Conservation (phyloP, 2,797 vertebrate species). For the Trematomus bernacchii region DNA sequence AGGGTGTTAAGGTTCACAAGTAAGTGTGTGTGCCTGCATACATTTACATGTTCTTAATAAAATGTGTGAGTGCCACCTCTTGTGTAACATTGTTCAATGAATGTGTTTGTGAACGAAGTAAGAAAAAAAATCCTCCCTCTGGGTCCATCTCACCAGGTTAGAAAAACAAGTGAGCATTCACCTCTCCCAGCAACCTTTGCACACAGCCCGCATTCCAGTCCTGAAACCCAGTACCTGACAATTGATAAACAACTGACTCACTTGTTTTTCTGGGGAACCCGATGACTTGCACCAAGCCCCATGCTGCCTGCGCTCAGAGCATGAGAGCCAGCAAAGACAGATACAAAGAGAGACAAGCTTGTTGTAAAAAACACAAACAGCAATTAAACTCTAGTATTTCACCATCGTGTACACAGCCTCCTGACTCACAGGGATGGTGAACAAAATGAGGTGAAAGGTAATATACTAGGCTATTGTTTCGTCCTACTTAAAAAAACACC, state of each 20-base stretch:
- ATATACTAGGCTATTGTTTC: slow-evolving; percentile 47
- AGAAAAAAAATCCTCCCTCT: slow-evolving; percentile 37
- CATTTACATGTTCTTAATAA: slow-evolving; percentile 33
- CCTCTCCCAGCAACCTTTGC: slow-evolving; percentile 86
- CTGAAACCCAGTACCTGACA: slow-evolving; percentile 88
- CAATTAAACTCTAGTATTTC: slow-evolving; percentile 78
- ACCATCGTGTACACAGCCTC: slow-evolving; percentile 60
- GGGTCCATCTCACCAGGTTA: slow-evolving; percentile 76
- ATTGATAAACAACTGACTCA: slow-evolving; percentile 89
- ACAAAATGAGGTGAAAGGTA: slow-evolving; percentile 68
- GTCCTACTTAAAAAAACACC: slow-evolving; percentile 9
- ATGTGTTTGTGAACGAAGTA: slow-evolving; percentile 58
- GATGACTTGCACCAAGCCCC: slow-evolving; percentile 74
- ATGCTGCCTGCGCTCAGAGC: slow-evolving; percentile 58
- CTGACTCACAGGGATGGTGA: slow-evolving; percentile 55
- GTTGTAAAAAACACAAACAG: slow-evolving; percentile 73
- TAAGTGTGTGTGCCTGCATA: slow-evolving; percentile 13
- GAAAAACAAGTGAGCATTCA: slow-evolving; percentile 86
- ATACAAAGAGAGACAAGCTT: slow-evolving; percentile 56
- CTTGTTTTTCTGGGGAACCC: slow-evolving; percentile 85
- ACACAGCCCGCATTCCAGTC: slow-evolving; percentile 85
- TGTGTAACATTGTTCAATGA: slow-evolving; percentile 37
- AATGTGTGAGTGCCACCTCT: slow-evolving; percentile 15
- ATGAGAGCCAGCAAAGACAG: slow-evolving; percentile 48
- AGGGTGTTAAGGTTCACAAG: slow-evolving; percentile 18